Conservation (phyloP, 2,888 invertebrate genomes). For the Latheticus oryzae region DNA sequence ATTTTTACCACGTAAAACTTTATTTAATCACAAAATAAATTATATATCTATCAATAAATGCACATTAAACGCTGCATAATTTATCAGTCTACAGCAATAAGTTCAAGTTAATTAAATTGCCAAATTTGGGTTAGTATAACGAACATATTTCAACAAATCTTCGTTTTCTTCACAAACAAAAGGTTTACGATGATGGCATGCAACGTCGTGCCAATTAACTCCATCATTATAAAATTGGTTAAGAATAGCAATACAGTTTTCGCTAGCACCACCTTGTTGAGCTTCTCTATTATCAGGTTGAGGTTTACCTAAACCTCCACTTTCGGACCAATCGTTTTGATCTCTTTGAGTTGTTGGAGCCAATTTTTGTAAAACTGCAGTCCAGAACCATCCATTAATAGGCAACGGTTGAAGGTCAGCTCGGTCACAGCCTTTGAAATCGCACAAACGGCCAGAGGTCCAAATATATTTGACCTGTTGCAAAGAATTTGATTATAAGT, state of each 20-base stretch:
- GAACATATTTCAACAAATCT: constrained; percentile 84
- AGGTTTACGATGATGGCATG: constrained; percentile 90
- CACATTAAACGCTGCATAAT: constrained; percentile 35
- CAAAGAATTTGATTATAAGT: constrained; percentile 16
- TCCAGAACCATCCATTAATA: constrained; percentile 94
- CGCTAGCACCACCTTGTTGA: constrained; percentile 84
- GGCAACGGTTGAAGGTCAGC: constrained; percentile 84
- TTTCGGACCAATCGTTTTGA: constrained; percentile 90
- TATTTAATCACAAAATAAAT: constrained; percentile 35
- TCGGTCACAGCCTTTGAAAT: constrained; percentile 90
- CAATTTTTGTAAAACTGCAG: constrained; percentile 85
- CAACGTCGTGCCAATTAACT: constrained; percentile 91
- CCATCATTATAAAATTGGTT: constrained; percentile 94
- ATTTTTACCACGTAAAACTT: no score
- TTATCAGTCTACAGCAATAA: constrained; percentile 47
- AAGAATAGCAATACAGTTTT: constrained; percentile 86
- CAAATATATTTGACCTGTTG: constrained; percentile 86
- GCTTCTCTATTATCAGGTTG: constrained; percentile 90
- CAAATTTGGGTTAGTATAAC: constrained; percentile 76
- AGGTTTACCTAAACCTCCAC: constrained; percentile 85
- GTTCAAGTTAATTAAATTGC: constrained; percentile 69
- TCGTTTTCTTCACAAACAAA: constrained; percentile 92
- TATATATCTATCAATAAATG: constrained; percentile 30
- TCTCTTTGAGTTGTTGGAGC: constrained; percentile 84
- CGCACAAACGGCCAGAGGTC: constrained; percentile 90